These are phyloP conservation scores for Drosophila quasianomalipes DNA, from an alignment of 2,888 invertebrate species.

Conservation along the genomic window DNA sequence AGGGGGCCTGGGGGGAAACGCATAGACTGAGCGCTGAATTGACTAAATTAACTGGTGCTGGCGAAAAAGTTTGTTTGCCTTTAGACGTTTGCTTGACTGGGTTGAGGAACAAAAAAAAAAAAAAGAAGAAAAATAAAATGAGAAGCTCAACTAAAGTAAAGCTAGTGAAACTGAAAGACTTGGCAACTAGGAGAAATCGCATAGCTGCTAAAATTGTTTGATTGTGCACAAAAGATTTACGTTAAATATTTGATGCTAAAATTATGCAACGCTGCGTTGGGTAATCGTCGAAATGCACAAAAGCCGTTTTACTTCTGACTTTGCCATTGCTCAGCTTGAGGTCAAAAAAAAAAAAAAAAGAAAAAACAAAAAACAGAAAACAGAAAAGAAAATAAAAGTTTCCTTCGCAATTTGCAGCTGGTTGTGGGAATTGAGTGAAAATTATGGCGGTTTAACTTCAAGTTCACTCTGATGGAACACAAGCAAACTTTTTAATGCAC, in stretches of 20 bases:
- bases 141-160: conserved; percentile 25
- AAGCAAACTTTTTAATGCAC: not conserved
- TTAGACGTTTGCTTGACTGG: conserved; percentile 70
- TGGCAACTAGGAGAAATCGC: conserved; percentile 29
- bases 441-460: conserved; percentile 6
- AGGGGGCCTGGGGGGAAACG: not conserved
- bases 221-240: conserved; percentile 78
- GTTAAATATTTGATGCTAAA: conserved; percentile 78
- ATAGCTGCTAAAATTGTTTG: conserved; percentile 64
- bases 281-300: conserved; percentile 75
- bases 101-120: conserved; percentile 11
- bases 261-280: conserved; percentile 80
- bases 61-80: conserved; percentile 76
- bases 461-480: conserved; percentile 3
- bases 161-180: conserved; percentile 39
- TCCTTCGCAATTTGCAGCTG: conserved; percentile 21
- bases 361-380: no score
- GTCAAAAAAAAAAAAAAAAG: conserved; percentile 6
- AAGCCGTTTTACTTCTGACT: conserved; percentile 51
- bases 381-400: conserved; percentile 6
- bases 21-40: conserved; percentile 62
- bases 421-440: not conserved
- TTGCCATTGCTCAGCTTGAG: conserved; percentile 30
- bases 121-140: not conserved
- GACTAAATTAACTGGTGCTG: conserved; percentile 77